Evolutionary conservation across 2,113 vertebrate species (phyloP).

Genomic region (Clarias macrocephalus): DNA sequence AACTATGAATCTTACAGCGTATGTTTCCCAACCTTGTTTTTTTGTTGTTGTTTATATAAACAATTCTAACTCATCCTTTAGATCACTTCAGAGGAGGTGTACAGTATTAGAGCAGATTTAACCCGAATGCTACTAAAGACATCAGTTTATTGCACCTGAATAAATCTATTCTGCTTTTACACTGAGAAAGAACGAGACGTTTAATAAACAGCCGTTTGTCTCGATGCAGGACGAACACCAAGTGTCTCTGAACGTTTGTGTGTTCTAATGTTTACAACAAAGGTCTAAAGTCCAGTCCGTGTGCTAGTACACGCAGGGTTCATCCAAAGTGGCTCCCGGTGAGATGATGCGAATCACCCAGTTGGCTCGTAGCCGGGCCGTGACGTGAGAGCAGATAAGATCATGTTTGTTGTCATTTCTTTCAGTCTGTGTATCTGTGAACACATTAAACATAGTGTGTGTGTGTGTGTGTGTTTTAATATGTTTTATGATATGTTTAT

Average conservation of each 20-base stretch:
- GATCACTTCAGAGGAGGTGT: neutral
- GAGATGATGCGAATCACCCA: neutral
- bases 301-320: neutral
- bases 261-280: conserved; percentile 16
- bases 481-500: no score
- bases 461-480: no score
- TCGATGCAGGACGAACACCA: neutral
- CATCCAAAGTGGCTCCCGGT: neutral
- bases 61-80: neutral
- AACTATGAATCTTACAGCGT: no score
- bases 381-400: neutral
- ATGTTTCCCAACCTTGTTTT: neutral
- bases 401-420: neutral
- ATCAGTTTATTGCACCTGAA: neutral
- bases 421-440: neutral
- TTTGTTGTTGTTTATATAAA: neutral
- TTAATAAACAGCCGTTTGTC: neutral
- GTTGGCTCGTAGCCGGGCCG: neutral
- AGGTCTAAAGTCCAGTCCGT: conserved; percentile 40
- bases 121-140: neutral
- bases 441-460: neutral
- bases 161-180: neutral
- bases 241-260: neutral
- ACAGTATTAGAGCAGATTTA: neutral
- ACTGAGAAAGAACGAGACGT: neutral